Conservation (phyloP, 2,888 invertebrate species). For the Epinotia bilunana region DNA sequence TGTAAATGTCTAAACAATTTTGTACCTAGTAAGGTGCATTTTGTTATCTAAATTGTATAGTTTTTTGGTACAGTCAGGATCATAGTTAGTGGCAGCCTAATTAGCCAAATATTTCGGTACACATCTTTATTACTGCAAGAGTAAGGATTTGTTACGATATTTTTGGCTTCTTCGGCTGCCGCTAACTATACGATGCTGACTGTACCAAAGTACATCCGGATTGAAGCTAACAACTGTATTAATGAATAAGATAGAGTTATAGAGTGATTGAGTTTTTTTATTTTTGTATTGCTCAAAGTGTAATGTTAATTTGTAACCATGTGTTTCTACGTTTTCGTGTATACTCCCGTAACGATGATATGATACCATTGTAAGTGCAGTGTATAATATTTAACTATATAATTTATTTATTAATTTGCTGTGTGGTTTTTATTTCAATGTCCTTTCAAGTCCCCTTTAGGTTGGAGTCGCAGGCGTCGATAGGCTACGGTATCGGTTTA, state of each 20-base stretch:
- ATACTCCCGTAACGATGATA: conserved; percentile 78
- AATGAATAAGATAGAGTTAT: conserved; percentile 65
- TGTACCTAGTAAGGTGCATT: conserved; percentile 6
- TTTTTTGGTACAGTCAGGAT: conserved; percentile 47
- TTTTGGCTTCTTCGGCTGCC: too few relatives aligned
- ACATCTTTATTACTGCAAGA: too few relatives aligned
- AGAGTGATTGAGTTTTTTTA: conserved; percentile 79
- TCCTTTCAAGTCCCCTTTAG: neutral
- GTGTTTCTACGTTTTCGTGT: conserved; percentile 79
- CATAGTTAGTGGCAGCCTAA: too few relatives aligned
- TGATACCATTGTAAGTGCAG: conserved; percentile 79
- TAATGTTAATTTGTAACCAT: conserved; percentile 71
- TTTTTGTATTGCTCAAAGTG: conserved; percentile 83
- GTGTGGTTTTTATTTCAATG: conserved; percentile 45
- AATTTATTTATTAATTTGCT: conserved; percentile 85
- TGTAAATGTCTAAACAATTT: conserved; percentile 14
- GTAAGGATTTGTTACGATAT: too few relatives aligned
- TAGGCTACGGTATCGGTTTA: too few relatives aligned
- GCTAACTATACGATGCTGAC: too few relatives aligned
- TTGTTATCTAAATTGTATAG: conserved; percentile 20
- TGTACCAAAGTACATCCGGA: conserved; percentile 54
- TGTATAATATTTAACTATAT: conserved; percentile 83
- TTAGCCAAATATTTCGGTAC: too few relatives aligned
- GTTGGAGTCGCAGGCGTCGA: too few relatives aligned
- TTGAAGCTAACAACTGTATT: conserved; percentile 47